A percentile compares a stretch with the other conserved stretches of the same genome.
phyloP scores from a whole-genome alignment of 2,113 vertebrate genomes.

The Coregonus clupeaformis region DNA sequence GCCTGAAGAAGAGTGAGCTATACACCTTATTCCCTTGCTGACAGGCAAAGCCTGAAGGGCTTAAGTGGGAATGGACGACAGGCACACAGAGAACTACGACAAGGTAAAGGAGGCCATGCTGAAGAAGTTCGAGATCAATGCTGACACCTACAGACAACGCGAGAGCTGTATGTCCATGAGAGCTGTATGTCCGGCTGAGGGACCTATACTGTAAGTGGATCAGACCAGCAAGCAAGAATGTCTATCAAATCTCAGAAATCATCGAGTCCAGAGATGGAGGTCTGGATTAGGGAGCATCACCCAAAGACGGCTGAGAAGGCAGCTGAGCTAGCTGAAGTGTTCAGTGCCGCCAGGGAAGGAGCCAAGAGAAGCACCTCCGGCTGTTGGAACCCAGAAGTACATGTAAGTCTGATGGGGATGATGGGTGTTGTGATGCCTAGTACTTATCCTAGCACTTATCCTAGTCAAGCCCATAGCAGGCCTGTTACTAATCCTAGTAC shows the following conservation, averaged over 20 bases:
- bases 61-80: constrained; percentile 3
- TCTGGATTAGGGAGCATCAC: constrained; percentile 20
- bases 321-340: constrained; percentile 8
- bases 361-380: not conserved
- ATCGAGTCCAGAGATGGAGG: constrained; percentile 8
- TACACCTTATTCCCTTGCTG: constrained; percentile 10
- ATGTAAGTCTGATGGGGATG: constrained; percentile 10
- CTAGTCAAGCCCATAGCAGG: not conserved
- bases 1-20: too few relatives aligned
- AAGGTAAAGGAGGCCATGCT: constrained; percentile 4
- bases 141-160: not conserved
- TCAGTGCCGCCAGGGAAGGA: constrained; percentile 11
- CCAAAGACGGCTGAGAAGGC: constrained; percentile 12
- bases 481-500: not conserved
- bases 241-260: not conserved
- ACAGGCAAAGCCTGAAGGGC: constrained; percentile 14
- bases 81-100: not conserved
- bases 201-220: constrained; percentile 17
- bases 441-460: not conserved
- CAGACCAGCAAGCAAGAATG: not conserved
- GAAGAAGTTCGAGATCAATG: constrained; percentile 8
- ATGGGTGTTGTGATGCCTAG: not conserved
- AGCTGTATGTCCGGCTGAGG: not conserved
- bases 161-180: not conserved
- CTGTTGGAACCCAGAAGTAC: not conserved